Evolutionary conservation across 2,797 vertebrate genomes (phyloP).

Genomic region (Parauchenoglanis punctatus): DNA sequence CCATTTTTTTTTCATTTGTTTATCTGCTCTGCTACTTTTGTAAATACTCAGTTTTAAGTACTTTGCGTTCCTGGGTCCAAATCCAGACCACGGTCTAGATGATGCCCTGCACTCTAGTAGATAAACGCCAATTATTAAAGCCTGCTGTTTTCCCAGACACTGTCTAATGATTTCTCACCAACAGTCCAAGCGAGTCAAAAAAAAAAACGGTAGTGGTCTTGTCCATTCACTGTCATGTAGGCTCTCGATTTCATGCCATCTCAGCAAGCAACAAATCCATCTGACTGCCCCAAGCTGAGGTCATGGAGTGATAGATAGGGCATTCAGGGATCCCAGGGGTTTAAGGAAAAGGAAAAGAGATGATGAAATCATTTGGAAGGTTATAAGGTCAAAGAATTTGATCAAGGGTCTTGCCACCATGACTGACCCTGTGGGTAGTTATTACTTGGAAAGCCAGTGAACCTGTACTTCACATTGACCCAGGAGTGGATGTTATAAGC

Average conservation of each 20-base stretch:
- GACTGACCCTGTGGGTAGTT: constrained; percentile 20
- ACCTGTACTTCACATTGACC: constrained; percentile 22
- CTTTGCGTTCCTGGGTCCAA: not conserved
- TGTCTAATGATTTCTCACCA: constrained; percentile 1
- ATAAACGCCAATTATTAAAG: not conserved
- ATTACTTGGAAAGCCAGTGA: constrained; percentile 27
- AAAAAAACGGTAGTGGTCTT: constrained; percentile 31
- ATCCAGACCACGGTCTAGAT: not conserved
- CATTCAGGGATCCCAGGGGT: constrained; percentile 17
- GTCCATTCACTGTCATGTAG: constrained; percentile 37
- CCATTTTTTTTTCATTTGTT: not conserved
- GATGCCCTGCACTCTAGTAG: not conserved
- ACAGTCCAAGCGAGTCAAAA: constrained; percentile 38
- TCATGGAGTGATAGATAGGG: constrained; percentile 23
- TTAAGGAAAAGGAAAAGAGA: constrained; percentile 3
- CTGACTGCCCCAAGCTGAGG: constrained; percentile 19
- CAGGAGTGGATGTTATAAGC: constrained; percentile 4
- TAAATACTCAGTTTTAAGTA: not conserved
- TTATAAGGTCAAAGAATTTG: constrained; percentile 30
- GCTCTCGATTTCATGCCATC: constrained; percentile 52
- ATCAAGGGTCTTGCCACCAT: constrained; percentile 23
- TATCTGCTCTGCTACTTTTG: not conserved
- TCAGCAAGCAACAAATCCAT: constrained; percentile 59
- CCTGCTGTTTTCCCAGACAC: not conserved
- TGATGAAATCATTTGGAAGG: constrained; percentile 16